phyloP scores from a whole-genome alignment of 2,113 vertebrate species.

The Bettongia penicillata region DNA sequence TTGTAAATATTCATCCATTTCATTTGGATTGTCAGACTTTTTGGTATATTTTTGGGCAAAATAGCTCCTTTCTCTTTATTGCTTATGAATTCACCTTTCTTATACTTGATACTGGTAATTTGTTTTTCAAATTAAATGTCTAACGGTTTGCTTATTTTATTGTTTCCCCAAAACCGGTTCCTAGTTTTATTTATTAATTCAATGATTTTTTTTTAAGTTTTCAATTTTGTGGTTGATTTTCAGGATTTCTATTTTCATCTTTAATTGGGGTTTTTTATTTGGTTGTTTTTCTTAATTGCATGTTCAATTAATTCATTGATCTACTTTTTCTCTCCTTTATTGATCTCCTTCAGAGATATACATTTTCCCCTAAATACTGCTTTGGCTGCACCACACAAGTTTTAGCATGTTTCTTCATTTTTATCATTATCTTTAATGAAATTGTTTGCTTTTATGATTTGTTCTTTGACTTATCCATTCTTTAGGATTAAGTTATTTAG shows the following conservation, averaged over 20 bases:
- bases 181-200: background rate
- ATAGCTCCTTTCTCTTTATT: background rate
- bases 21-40: background rate
- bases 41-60: background rate
- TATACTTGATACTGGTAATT: background rate
- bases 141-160: background rate
- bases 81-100: background rate
- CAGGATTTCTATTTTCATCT: background rate
- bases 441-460: background rate
- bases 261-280: background rate
- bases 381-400: background rate
- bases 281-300: background rate
- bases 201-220: background rate
- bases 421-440: background rate
- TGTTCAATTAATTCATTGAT: background rate
- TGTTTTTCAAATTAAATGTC: background rate
- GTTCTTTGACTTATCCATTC: background rate
- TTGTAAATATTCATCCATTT: background rate
- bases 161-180: background rate
- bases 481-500: background rate
- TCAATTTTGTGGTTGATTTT: background rate
- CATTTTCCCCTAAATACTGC: background rate
- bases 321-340: background rate
- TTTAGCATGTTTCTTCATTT: background rate
- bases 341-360: background rate